Conservation (phyloP, 2,113 vertebrate species). For the Sisor rabdophorus region DNA sequence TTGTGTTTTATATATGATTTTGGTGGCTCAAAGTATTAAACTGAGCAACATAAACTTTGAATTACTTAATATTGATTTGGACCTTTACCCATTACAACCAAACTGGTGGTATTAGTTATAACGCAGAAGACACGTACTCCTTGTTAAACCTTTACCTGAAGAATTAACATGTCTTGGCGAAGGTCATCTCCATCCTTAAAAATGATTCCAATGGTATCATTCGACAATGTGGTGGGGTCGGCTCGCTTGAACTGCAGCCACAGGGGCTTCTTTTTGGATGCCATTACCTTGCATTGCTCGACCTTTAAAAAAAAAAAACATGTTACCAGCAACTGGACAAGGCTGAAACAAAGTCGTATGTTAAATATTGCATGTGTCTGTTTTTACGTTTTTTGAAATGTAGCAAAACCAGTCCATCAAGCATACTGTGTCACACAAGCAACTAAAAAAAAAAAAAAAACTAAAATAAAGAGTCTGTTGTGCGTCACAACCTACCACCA, state of each 20-base stretch:
- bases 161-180: conserved; percentile 96
- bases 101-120: neutral
- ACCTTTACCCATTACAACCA: neutral
- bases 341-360: neutral
- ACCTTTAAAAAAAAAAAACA: conserved; percentile 68
- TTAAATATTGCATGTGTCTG: neutral
- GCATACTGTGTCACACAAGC: neutral
- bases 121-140: neutral
- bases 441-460: neutral
- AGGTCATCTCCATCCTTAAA: conserved; percentile 98
- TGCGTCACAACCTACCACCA: conserved; percentile 76
- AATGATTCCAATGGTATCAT: conserved; percentile 93
- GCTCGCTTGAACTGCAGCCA: conserved; percentile 97
- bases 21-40: too few species aligned
- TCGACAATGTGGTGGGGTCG: conserved; percentile 86
- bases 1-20: too few species aligned
- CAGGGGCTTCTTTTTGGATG: conserved; percentile 96
- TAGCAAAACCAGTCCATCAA: neutral
- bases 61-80: too few species aligned
- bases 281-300: conserved; percentile 98
- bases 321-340: neutral
- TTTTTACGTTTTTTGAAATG: neutral
- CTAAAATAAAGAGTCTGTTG: neutral
- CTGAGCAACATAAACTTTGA: too few species aligned
- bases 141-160: conserved; percentile 76